A percentile compares a stretch with the other conserved stretches of the same genome.
Conservation (phyloP, 1,140 invertebrate genomes). For the Eufriesea mexicana region DNA sequence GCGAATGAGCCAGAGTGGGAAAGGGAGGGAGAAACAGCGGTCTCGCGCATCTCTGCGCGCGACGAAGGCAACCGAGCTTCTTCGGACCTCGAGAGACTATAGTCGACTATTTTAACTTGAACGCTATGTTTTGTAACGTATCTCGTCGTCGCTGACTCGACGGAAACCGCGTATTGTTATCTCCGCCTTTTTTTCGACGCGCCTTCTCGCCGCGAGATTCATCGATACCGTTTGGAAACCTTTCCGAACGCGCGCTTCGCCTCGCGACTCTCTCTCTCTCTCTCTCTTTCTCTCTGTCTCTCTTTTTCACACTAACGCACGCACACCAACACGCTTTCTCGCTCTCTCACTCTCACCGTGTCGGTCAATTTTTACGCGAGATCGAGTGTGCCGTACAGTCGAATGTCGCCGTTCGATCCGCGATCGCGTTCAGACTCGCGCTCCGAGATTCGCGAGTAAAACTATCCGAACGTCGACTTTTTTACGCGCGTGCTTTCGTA, state of each 20-base stretch:
- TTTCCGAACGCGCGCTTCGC: neutral
- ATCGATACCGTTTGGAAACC: neutral
- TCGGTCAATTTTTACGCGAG: neutral
- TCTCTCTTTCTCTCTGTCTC: too few relatives aligned
- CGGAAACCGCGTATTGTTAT: constrained; percentile 29
- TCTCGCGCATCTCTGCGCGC: constrained; percentile 59
- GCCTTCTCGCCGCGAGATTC: neutral
- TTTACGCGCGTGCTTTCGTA: constrained; percentile 50
- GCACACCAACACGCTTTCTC: too few relatives aligned
- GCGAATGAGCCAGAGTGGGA: constrained; percentile 11
- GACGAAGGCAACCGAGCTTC: constrained; percentile 60
- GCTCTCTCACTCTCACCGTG: too few relatives aligned
- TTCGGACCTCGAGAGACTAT: constrained; percentile 55
- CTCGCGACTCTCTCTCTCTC: neutral
- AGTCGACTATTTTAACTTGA: constrained; percentile 64
- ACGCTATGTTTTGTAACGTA: constrained; percentile 50
- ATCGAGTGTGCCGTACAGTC: constrained; percentile 16
- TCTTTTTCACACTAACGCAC: too few relatives aligned
- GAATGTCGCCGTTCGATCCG: constrained; percentile 42
- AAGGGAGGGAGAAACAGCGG: constrained; percentile 28
- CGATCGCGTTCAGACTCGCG: neutral
- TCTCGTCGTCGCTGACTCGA: constrained; percentile 28
- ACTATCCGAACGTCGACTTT: neutral
- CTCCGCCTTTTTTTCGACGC: constrained; percentile 5
- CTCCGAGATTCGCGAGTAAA: neutral